Base-by-base conservation (phyloP, 2,888 invertebrate genomes). In the Apocheima hispidaria region DNA sequence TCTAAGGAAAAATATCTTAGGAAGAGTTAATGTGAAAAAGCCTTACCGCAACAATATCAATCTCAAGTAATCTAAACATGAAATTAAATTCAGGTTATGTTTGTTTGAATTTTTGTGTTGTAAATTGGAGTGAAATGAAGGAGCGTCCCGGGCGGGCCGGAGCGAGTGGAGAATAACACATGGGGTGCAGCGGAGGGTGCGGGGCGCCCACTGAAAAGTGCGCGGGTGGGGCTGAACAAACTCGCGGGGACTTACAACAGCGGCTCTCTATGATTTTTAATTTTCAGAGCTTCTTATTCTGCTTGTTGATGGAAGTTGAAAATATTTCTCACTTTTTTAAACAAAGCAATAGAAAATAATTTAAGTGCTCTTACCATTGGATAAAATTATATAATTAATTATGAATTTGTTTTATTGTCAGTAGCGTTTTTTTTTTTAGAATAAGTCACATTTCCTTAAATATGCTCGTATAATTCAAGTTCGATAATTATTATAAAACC, bases 141-240 rank as follows among this genome's bases (percentile, higher is more conserved):
- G 91, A 92, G 88, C 88, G 92, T 91, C 90, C 90, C 90, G 90
- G 86, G 82, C 87, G 90, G 88, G 86, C 83, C 85, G 86, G 88
- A 87, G 68, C 68, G 68, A 70, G 90, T 81, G 81, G 83, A 82
- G 84, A 83, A 83, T 84, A 84, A 84, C 84, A 84, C 84, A 84
- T 84, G 84, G 86, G 86, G 90, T 89, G 88, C 87, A 84, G 86
- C 87, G 86, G 81, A 86, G 87, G 90, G 88, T 84, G 87, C 89
- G 88, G 84, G 86, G 91, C 81, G 89, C 90, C 89, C 90, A 88
- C 90, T 90, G 90, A 92, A 91, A 90, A 91, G 91, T 90, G 89
- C 90, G 92, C 92, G 92, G 92, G 91, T 87, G 91, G 92, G 90
- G 91, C 91, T 90, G 92, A 91, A 90, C 92, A 92, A 92, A 92